Conservation (phyloP, 2,888 invertebrate genomes). For the Xestia xanthographa region DNA sequence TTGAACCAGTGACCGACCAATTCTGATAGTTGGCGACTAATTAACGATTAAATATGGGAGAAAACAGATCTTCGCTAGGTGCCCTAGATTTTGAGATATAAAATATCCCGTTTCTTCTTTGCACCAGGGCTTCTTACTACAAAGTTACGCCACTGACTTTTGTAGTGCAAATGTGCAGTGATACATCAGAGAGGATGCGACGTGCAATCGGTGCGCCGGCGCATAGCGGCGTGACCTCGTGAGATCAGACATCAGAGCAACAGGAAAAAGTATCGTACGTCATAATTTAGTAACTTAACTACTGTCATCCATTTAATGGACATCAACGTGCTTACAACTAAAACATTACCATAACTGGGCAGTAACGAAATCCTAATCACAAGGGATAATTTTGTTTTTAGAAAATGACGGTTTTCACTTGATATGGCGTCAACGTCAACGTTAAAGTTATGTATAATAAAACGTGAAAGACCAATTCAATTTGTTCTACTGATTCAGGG, state of each 20-base stretch:
- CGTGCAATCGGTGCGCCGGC: constrained; percentile 35
- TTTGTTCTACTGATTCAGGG: constrained; percentile 54
- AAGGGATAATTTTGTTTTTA: constrained; percentile 64
- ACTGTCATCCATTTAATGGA: constrained; percentile 85
- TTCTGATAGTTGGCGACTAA: too few species aligned
- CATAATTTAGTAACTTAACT: constrained; percentile 80
- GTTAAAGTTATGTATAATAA: constrained; percentile 49
- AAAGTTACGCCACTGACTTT: constrained; percentile 20
- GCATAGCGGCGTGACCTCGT: constrained; percentile 59
- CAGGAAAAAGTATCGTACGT: constrained; percentile 66
- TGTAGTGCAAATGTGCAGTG: constrained; percentile 62
- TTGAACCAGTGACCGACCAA: too few species aligned
- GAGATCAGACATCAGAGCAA: constrained; percentile 74
- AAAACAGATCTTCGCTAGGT: too few species aligned
- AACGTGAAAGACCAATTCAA: constrained; percentile 48
- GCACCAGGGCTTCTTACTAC: neutral
- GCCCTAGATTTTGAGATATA: too few species aligned
- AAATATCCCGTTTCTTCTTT: neutral
- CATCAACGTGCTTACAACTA: constrained; percentile 75
- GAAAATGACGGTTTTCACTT: constrained; percentile 68
- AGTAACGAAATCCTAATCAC: constrained; percentile 74
- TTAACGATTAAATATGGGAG: too few species aligned
- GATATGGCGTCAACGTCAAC: constrained; percentile 75
- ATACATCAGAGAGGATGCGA: constrained; percentile 61
- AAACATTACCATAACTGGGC: constrained; percentile 66